phyloP scores from a whole-genome alignment of 2,888 invertebrate genomes.

The Boloria euphrosyne region DNA sequence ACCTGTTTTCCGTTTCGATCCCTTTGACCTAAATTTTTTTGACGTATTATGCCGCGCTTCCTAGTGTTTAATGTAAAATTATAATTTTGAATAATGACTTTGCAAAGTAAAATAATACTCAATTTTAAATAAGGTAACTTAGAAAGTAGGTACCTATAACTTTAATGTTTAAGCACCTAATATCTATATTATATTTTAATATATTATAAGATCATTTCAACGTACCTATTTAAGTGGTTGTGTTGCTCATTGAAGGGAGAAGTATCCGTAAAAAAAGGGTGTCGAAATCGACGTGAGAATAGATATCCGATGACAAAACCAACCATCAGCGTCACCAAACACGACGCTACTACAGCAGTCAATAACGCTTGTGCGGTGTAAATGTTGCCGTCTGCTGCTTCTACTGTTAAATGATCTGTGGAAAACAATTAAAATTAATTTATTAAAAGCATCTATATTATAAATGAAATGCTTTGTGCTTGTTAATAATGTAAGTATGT shows the following conservation, averaged over 20 bases:
- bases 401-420: constrained; percentile 74
- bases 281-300: constrained; percentile 89
- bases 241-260: constrained; percentile 89
- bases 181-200: not conserved
- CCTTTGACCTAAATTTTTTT: too few relatives aligned
- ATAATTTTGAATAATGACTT: too few relatives aligned
- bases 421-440: constrained; percentile 30
- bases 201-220: not conserved
- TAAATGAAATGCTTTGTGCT: too few relatives aligned
- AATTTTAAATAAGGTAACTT: not conserved
- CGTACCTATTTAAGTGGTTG: constrained; percentile 88
- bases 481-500: too few relatives aligned
- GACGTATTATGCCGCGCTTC: too few relatives aligned
- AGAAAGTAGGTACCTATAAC: too few relatives aligned
- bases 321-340: constrained; percentile 89
- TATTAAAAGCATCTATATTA: not conserved
- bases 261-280: constrained; percentile 87
- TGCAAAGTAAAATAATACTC: not conserved
- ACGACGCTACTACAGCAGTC: constrained; percentile 90
- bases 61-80: too few relatives aligned
- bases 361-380: constrained; percentile 91
- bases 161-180: too few relatives aligned
- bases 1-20: not conserved
- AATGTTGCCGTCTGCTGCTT: constrained; percentile 85
- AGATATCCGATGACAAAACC: constrained; percentile 93